These are phyloP conservation scores for Schizothorax lantsangensis DNA, from an alignment of 2,797 vertebrate species.

Conservation along the genomic window DNA sequence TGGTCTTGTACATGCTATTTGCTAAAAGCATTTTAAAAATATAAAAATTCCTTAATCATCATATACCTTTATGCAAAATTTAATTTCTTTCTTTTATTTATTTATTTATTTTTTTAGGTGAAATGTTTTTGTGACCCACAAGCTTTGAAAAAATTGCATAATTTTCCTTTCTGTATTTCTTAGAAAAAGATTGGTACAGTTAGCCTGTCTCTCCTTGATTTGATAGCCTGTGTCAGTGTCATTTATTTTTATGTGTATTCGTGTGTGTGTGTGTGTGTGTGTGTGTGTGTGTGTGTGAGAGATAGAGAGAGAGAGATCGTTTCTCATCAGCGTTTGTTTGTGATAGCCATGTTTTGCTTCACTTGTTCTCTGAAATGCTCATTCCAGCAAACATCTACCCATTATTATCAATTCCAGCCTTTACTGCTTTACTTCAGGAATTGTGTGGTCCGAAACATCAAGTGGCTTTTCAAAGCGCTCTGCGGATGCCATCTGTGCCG, in stretches of 20 bases:
- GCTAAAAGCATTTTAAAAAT: no score
- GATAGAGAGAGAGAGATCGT: slow-evolving; percentile 17
- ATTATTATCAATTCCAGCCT: slow-evolving; percentile 14
- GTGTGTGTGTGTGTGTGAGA: not conserved
- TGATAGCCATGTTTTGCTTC: slow-evolving; percentile 36
- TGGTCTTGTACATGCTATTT: no score
- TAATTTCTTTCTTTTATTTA: not conserved
- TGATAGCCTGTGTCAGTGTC: slow-evolving; percentile 2
- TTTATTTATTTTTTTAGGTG: not conserved
- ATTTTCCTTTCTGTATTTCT: not conserved
- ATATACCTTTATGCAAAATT: no score
- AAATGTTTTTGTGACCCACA: slow-evolving; percentile 5
- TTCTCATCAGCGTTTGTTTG: slow-evolving; percentile 41
- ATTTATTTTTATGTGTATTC: not conserved
- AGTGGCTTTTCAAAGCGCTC: not conserved
- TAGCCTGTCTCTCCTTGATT: not conserved
- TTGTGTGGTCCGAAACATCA: slow-evolving; percentile 10
- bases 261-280: slow-evolving; percentile 31
- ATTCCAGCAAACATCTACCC: slow-evolving; percentile 17
- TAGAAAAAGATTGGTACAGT: not conserved
- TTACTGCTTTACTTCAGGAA: not conserved
- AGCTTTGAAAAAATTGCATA: not conserved
- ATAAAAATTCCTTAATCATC: no score
- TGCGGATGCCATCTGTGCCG: not conserved
- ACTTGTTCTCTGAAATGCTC: slow-evolving; percentile 19